A percentile compares a stretch with the other conserved stretches of the same genome.
These are phyloP conservation scores for Yoshiicerus persimilis DNA, from an alignment of 1,140 invertebrate species.

Conservation along the genomic window DNA sequence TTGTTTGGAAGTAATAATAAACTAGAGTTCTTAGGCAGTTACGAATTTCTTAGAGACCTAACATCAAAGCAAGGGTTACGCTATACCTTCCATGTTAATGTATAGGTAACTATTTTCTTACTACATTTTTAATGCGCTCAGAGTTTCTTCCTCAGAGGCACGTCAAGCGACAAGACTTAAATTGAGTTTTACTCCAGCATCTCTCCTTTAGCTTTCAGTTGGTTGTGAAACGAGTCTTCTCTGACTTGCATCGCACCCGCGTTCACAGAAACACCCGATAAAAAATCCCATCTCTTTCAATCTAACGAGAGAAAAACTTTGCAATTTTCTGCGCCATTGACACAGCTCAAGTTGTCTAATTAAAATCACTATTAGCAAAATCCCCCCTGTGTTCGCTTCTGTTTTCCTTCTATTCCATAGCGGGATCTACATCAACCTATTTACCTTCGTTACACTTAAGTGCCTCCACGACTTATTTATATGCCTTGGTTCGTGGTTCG, in stretches of 20 bases:
- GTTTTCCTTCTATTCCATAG: neutral
- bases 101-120: neutral
- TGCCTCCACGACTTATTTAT: neutral
- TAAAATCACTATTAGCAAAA: constrained; percentile 38
- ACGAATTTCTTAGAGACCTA: too few relatives aligned
- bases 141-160: constrained; percentile 1
- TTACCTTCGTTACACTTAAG: neutral
- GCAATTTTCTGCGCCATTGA: constrained; percentile 44
- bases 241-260: neutral
- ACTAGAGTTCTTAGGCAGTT: too few relatives aligned
- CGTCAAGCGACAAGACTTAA: constrained; percentile 10
- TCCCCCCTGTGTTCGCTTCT: neutral
- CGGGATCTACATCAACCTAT: neutral
- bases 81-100: neutral
- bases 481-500: neutral
- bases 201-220: neutral
- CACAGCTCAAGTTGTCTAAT: constrained; percentile 46
- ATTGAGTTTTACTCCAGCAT: constrained; percentile 1
- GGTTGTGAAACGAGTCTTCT: neutral
- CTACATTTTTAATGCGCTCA: neutral
- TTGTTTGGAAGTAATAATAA: too few relatives aligned
- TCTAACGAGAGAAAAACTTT: constrained; percentile 44
- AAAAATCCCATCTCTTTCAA: constrained; percentile 27
- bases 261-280: neutral
- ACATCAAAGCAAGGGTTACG: too few relatives aligned